Base-by-base conservation (phyloP, 2,888 invertebrate species). In the Harpagoxenus sublaevis region DNA sequence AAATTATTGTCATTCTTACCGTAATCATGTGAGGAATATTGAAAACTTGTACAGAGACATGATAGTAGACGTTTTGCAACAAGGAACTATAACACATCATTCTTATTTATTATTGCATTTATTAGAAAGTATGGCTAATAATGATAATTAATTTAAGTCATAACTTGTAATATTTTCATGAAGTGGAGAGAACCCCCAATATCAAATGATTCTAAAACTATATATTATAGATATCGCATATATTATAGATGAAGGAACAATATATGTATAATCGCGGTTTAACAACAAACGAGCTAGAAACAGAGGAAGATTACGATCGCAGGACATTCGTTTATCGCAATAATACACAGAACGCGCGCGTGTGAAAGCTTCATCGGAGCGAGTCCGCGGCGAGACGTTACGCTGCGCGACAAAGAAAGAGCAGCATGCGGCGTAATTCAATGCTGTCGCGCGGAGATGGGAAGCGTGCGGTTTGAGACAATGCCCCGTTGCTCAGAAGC, bases 391-490 rank as follows among this genome's bases (percentile, higher is more conserved):
- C 48, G 79, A 42, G 42, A 51, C 65, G 53, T 68, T 55, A 39
- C 35, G 71, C 39, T 23, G 48, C 48, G 48, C 79, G 55, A 79
- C 73, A 79, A 79, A 79, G 79, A 79, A 79, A 71, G 79, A 79
- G 79, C 55, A 57, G 39, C 57, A 42, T 28, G 57, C 48, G 51
- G 53, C 71, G 79, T 81, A 81, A 81, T 81, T 81, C 79, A 81
- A 81, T 81, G 84, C 87, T 70, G 75, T 60, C 62, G 42, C 63
- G 39, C 28, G 31, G 79, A 79, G 81, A 79, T 79, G 70, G 79
- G 62, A 70, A 60, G 84, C 81, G 51, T 79, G 84, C 63, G 68
- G 84, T 70, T 79, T 79, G 84, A 84, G 84, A 79, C 75, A 71
- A 74, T 66, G 83, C 83, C 73, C 55, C 66, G 78, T 57, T 66